Conservation (phyloP, 2,888 invertebrate genomes). For the Epiblema foenella region DNA sequence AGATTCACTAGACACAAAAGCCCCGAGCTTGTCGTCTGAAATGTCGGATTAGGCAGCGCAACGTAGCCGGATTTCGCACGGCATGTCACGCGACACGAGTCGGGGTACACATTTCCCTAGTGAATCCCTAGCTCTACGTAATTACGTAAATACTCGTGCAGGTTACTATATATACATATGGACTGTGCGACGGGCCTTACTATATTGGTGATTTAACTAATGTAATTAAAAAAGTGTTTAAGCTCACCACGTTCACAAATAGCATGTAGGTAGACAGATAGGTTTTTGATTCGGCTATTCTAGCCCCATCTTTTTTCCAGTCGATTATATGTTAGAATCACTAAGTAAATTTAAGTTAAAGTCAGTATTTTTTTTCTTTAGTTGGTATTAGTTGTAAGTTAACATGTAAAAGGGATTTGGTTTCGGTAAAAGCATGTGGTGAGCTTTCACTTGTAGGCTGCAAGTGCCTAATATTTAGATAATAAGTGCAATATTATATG, state of each 20-base stretch:
- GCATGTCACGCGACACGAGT: too few relatives aligned
- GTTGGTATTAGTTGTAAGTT: conserved; percentile 50
- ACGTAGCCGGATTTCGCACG: too few relatives aligned
- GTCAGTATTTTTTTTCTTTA: conserved; percentile 44
- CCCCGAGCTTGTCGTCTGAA: too few relatives aligned
- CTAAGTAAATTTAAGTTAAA: conserved; percentile 19
- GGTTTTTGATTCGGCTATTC: neutral
- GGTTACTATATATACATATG: neutral
- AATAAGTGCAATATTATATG: conserved; percentile 66
- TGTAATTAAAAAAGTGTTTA: conserved; percentile 64
- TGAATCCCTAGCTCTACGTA: neutral
- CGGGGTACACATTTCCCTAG: neutral
- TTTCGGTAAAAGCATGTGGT: conserved; percentile 80
- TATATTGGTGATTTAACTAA: conserved; percentile 48
- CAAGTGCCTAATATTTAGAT: conserved; percentile 71
- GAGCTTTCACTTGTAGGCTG: conserved; percentile 73
- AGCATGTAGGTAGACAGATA: conserved; percentile 44
- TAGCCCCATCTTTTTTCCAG: neutral
- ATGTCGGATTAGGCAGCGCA: too few relatives aligned
- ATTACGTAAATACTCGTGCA: too few relatives aligned
- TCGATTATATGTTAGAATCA: neutral
- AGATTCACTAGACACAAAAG: too few relatives aligned
- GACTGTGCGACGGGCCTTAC: conserved; percentile 51
- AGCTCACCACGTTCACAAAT: conserved; percentile 80
- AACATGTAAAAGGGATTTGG: conserved; percentile 63